Evolutionary conservation across 1,140 invertebrate species (phyloP).

Genomic region (Diuraphis noxia): DNA sequence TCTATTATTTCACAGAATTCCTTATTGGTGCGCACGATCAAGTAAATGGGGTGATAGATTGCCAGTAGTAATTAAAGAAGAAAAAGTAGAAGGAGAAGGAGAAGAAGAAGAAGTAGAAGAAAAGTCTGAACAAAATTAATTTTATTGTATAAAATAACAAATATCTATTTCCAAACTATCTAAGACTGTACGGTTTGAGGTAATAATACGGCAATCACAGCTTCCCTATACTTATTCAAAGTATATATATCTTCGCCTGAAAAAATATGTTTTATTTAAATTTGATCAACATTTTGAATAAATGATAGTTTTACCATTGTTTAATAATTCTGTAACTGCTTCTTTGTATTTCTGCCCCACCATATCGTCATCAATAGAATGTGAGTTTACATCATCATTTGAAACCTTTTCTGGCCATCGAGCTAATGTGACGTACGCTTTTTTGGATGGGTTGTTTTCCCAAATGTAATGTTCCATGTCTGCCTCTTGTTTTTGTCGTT

Average conservation of each 20-base stretch:
- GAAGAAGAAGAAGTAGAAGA: not conserved
- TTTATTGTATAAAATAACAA: slow-evolving; percentile 19
- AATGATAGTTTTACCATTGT: slow-evolving; percentile 54
- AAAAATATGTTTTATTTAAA: not conserved
- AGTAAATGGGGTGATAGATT: slow-evolving; percentile 76
- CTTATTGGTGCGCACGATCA: slow-evolving; percentile 71
- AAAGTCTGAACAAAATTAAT: slow-evolving; percentile 26
- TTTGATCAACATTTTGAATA: not conserved
- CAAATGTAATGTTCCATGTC: slow-evolving; percentile 57
- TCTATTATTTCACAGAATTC: slow-evolving; percentile 62
- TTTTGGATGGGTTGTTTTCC: slow-evolving; percentile 54
- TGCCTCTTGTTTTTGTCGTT: slow-evolving; percentile 54
- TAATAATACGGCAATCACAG: not conserved
- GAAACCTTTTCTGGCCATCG: slow-evolving; percentile 32
- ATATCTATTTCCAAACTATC: not conserved
- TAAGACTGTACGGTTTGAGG: not conserved
- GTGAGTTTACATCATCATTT: slow-evolving; percentile 15
- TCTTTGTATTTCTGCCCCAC: slow-evolving; percentile 54
- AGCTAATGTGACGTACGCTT: slow-evolving; percentile 38
- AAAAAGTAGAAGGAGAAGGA: not conserved
- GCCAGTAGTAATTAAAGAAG: slow-evolving; percentile 63
- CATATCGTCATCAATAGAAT: slow-evolving; percentile 32
- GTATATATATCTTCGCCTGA: slow-evolving; percentile 43
- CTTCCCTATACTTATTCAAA: slow-evolving; percentile 40
- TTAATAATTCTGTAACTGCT: slow-evolving; percentile 55